Percentiles rank a stretch among this genome's conserved stretches.
These are phyloP conservation scores for Malachius bipustulatus DNA, from an alignment of 2,888 invertebrate genomes.

Conservation along the genomic window DNA sequence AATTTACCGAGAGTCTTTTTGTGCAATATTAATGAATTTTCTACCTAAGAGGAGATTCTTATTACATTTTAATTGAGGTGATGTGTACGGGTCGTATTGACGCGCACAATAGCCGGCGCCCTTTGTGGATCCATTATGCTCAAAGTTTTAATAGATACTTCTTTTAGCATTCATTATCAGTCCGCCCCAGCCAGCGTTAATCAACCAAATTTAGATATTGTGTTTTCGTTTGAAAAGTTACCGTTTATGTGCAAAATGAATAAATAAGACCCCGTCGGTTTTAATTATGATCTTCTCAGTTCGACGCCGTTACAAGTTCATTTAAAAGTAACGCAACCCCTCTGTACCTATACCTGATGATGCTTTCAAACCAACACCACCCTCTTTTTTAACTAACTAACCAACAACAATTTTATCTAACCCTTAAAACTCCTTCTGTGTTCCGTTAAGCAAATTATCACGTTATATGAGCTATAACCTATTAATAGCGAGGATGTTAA, in stretches of 20 bases:
- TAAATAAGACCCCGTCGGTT: slow-evolving; percentile 30
- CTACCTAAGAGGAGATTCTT: slow-evolving; percentile 37
- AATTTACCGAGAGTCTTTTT: slow-evolving; percentile 33
- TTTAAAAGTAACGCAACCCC: slow-evolving; percentile 16
- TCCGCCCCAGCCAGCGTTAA: slow-evolving; percentile 32
- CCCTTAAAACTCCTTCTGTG: too few relatives aligned
- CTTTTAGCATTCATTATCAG: slow-evolving; percentile 39
- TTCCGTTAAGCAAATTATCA: too few relatives aligned
- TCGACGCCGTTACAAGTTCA: slow-evolving; percentile 16
- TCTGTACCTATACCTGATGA: too few relatives aligned
- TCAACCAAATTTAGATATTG: slow-evolving; percentile 36
- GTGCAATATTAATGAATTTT: slow-evolving; percentile 38
- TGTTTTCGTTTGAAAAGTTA: slow-evolving; percentile 31
- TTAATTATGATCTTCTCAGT: slow-evolving; percentile 31
- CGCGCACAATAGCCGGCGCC: slow-evolving; percentile 29
- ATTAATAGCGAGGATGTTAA: too few relatives aligned
- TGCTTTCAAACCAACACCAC: too few relatives aligned
- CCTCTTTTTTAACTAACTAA: too few relatives aligned
- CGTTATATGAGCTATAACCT: too few relatives aligned
- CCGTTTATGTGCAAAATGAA: slow-evolving; percentile 33
- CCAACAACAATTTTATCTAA: too few relatives aligned
- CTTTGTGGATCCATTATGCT: slow-evolving; percentile 32
- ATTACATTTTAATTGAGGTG: slow-evolving; percentile 41
- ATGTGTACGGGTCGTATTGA: slow-evolving; percentile 37
- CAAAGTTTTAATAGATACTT: slow-evolving; percentile 41